These are phyloP conservation scores for Sterna hirundo DNA, from an alignment of 2,113 vertebrate genomes.

Conservation along the genomic window DNA sequence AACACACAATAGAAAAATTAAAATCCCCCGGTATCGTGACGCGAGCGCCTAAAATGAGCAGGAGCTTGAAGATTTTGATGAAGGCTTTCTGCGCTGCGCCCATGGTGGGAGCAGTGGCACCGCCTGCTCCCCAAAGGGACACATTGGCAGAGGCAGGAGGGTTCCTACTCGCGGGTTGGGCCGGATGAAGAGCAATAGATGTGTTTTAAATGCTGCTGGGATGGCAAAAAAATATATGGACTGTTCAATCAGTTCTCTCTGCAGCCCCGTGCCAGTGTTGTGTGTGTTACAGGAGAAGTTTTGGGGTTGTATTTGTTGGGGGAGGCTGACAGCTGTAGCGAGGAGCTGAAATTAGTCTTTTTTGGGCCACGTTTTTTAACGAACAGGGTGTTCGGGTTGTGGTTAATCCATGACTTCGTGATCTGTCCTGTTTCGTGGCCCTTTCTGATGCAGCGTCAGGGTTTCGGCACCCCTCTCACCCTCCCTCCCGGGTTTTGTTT, in stretches of 20 bases:
- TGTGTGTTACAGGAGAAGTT: background rate
- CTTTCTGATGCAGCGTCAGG: accelerated
- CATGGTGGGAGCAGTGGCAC: background rate
- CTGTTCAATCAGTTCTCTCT: background rate
- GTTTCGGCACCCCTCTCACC: accelerated
- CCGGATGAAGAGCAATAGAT: background rate
- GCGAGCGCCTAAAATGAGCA: accelerated
- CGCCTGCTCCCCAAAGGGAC: accelerated
- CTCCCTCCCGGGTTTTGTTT: accelerated
- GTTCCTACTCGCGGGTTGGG: background rate
- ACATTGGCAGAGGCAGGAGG: background rate
- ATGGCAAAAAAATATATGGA: background rate
- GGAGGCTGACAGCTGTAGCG: background rate
- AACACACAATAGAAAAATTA: accelerated
- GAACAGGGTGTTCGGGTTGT: accelerated
- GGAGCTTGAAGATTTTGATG: background rate
- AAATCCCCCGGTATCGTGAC: accelerated
- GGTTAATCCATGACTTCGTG: background rate
- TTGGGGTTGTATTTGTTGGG: background rate
- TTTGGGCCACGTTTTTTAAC: accelerated
- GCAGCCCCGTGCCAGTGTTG: accelerated
- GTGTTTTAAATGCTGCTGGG: background rate
- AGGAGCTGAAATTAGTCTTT: background rate
- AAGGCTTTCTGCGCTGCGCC: accelerated
- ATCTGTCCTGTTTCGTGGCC: background rate